Conservation (phyloP, 2,888 invertebrate species). For the Drosophila subsilvestris region DNA sequence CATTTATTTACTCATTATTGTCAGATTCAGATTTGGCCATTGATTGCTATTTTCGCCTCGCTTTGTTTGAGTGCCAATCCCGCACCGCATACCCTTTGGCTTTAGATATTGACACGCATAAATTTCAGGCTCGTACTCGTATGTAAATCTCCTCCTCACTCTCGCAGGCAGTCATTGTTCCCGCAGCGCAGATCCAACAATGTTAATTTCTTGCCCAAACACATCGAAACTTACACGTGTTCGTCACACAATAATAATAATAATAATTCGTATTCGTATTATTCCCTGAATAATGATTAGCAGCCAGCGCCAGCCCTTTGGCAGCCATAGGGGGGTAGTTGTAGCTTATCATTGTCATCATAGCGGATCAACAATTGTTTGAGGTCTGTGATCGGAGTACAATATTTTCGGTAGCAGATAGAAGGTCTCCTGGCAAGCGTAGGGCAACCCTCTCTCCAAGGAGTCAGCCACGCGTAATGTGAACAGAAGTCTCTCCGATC, state of each 20-base stretch:
- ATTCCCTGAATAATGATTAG: slow-evolving; percentile 1
- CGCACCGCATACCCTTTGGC: slow-evolving; percentile 1
- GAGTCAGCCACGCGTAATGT: slow-evolving; percentile 46
- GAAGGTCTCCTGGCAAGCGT: background rate
- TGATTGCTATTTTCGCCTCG: slow-evolving; percentile 28
- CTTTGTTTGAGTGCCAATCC: slow-evolving; percentile 15
- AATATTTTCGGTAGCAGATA: slow-evolving; percentile 11
- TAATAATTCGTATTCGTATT: slow-evolving; percentile 3
- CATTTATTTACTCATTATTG: slow-evolving; percentile 30
- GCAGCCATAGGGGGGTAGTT: slow-evolving; percentile 16
- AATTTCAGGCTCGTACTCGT: slow-evolving; percentile 9
- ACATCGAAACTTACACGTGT: slow-evolving; percentile 38
- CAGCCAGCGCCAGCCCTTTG: background rate
- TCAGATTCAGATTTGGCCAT: slow-evolving; percentile 10
- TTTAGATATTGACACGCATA: slow-evolving; percentile 42
- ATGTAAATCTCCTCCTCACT: slow-evolving; percentile 9
- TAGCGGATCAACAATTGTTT: slow-evolving; percentile 28
- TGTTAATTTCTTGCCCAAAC: slow-evolving; percentile 40
- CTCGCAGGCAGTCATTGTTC: slow-evolving; percentile 5
- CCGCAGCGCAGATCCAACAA: slow-evolving; percentile 15
- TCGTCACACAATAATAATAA: slow-evolving; percentile 10
- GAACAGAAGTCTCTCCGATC: slow-evolving; percentile 60
- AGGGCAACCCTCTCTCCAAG: slow-evolving; percentile 14
- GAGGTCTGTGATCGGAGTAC: slow-evolving; percentile 21
- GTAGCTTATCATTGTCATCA: slow-evolving; percentile 26